Conservation (phyloP, 2,113 vertebrate species). For the Balaeniceps rex region DNA sequence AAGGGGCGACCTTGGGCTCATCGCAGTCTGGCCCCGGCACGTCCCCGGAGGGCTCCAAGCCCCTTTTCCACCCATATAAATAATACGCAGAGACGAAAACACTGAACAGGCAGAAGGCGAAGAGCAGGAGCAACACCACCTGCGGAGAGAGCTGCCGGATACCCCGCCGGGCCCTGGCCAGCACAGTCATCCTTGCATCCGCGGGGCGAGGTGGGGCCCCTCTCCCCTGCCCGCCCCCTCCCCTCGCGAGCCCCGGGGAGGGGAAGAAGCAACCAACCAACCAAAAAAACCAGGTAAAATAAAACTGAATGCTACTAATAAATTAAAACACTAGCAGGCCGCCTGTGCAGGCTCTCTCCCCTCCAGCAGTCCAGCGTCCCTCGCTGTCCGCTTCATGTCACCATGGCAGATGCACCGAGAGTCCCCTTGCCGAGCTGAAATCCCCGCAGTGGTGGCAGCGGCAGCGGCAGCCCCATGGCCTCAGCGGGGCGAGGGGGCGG, state of each 20-base stretch:
- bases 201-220: background rate
- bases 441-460: background rate
- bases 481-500: background rate
- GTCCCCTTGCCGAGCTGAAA: constrained; percentile 73
- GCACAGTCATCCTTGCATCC: constrained; percentile 77
- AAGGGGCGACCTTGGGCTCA: constrained; percentile 83
- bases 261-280: constrained; percentile 19
- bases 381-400: constrained; percentile 90
- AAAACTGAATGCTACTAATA: constrained; percentile 18
- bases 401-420: constrained; percentile 89
- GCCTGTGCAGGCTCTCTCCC: constrained; percentile 47
- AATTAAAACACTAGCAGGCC: constrained; percentile 57
- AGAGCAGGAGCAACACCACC: constrained; percentile 92
- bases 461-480: constrained; percentile 52
- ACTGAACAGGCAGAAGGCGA: constrained; percentile 92
- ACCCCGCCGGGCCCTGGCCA: constrained; percentile 86
- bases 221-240: constrained; percentile 58
- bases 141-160: constrained; percentile 94
- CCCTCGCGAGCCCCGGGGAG: constrained; percentile 29
- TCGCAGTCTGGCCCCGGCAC: constrained; percentile 79
- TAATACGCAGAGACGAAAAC: constrained; percentile 97
- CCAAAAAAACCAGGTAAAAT: background rate
- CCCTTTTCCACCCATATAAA: constrained; percentile 95
- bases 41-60: constrained; percentile 88
- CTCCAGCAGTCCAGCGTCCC: constrained; percentile 62